Base-by-base conservation (phyloP, 2,113 vertebrate species). In the Brienomyrus longianalis region DNA sequence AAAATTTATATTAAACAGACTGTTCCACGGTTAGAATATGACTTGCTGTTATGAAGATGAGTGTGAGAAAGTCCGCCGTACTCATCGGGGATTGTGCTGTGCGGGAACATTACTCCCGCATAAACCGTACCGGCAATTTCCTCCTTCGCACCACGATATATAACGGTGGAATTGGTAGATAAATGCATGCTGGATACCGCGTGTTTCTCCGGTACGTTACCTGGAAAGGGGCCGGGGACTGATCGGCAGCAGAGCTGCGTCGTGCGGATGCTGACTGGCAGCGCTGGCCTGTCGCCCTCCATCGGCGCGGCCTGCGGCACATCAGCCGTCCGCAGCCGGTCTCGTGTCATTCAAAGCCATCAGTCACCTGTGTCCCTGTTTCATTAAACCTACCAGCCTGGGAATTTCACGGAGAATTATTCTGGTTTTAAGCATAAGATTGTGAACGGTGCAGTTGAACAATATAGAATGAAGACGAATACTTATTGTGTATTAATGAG, bases 321-420 rank as follows among this genome's bases (percentile, higher is more conserved):
- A 91, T 92, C 92, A 92, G 93, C 91, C 93, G 88, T 92, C 83
- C 54, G 92, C 92, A 89, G 92, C 88, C 89, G 54, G 92, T 92
- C 93, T 92, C 92, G 93, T 92, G 94, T 94, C 93, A 94, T 91
- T 92, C 92, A 92, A 90, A 93, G 91, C 10, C 92, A 91, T 92
- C 92, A 90, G 93, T 91, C 88, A 86, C 88, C 88, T 48, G 77
- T 92, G 94, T 94, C 94, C 95, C 95, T 93, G 94, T 95, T 92
- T 93, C 93, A 95, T 93, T 93, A 93, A 91, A 92, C 92, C 92
- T 89, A 90, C 91, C 91, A 90, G 90, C 51, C 19, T 54, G 89
- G 92, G 83, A 89, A 77, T 92, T 88, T 90, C 93, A 93, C 93
- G 70, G 86, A 92, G 93, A 84, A 77, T 85, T 93, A 94, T 93